A percentile compares a stretch with the other conserved stretches of the same genome.
Evolutionary conservation across 2,113 vertebrate species (phyloP).

Genomic region (Parus major): DNA sequence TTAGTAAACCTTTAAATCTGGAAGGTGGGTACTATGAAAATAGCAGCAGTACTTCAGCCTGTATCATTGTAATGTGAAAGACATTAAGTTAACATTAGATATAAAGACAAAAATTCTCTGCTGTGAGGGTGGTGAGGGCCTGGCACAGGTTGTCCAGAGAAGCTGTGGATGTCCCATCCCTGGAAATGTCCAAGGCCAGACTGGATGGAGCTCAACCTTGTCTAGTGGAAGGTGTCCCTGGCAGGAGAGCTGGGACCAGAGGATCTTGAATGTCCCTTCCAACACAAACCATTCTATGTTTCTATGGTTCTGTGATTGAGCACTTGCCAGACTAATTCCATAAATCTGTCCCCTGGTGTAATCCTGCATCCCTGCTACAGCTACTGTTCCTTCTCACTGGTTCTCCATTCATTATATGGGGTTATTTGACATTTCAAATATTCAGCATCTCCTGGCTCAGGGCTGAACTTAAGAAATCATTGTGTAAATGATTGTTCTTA

Average conservation of each 20-base stretch:
- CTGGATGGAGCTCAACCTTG: not conserved
- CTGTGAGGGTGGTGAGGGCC: too few relatives aligned
- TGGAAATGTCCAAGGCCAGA: not conserved
- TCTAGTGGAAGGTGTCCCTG: not conserved
- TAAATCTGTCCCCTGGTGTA: not conserved
- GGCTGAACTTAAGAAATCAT: not conserved
- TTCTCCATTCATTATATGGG: not conserved
- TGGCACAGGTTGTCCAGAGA: not conserved
- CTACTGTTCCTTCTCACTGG: not conserved
- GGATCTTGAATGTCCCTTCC: not conserved
- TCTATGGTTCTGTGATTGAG: not conserved
- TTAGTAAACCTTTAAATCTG: not conserved
- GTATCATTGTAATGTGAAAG: not conserved
- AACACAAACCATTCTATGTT: not conserved
- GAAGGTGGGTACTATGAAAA: not conserved
- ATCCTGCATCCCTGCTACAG: not conserved
- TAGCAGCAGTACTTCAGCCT: not conserved
- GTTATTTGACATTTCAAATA: not conserved
- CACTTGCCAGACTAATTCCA: not conserved
- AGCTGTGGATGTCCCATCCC: not conserved
- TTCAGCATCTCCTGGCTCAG: not conserved
- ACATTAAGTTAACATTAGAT: not conserved
- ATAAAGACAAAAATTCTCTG: not conserved
- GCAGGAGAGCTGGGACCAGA: accelerated
- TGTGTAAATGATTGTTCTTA: not conserved